Evolutionary conservation across 2,797 vertebrate species (phyloP), one percentile per base, ranked within the genome.

Genomic region (Pipistrellus pygmaeus): DNA sequence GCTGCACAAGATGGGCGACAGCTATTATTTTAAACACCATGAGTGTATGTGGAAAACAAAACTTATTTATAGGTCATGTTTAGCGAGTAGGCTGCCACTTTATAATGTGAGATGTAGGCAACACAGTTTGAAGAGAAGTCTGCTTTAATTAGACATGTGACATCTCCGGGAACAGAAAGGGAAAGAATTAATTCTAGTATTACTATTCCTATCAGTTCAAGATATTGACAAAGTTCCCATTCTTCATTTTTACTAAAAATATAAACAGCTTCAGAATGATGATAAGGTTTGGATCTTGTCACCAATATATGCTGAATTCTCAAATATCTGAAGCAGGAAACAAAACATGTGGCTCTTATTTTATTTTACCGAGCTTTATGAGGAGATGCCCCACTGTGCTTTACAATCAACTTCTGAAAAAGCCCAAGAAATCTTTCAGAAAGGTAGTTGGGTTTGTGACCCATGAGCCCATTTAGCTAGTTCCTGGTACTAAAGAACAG

Each of bases 191-290:
- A 80, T 75, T 86, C 68, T 80, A 80, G 60, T 85, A 71, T 94
- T 84, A 82, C 48, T 11, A 20, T 83, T 95, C 60, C 32, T 6
- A 87, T 88, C 66, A 44, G 64, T 88, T 94, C 51, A 51, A 80
- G 77, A 71, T 92, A 71, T 3, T 82, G 57, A 90, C 23, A 51
- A 88, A 89, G 27, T 91, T 85, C n/a, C n/a, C 25, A 72, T n/a
- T 9, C 51, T 95, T 95, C 41, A 71, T 95, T 93, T 93, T 69
- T 88, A 85, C 46, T 80, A 85, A n/a, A 94, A 73, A 83, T 83
- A 66, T 27, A 32, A 69, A 64, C 46, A 81, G 73, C 15, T 53
- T 88, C 23, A 86, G 81, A 85, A 72, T 93, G 71, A 92, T 78
- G 23, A 66, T 90, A 91, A 91, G 18, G 18, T 78, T 94, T 86